Conservation (phyloP, 2,888 invertebrate species). For the Zygaena filipendulae region DNA sequence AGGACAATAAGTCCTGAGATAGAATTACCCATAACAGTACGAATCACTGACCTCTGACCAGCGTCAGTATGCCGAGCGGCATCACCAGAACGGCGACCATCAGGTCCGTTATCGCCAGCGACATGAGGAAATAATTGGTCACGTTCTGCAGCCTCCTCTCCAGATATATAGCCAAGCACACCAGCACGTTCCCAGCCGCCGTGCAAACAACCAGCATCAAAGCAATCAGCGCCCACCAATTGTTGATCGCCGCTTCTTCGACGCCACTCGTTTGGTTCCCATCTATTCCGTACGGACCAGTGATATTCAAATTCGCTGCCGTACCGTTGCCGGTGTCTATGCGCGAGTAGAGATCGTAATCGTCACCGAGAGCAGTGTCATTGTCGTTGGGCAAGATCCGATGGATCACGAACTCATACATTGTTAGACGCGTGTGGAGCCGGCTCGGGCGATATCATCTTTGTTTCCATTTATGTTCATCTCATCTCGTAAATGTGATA, state of each 20-base stretch:
- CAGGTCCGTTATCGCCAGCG: slow-evolving; percentile 93
- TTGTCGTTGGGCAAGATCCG: slow-evolving; percentile 19
- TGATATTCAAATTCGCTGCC: slow-evolving; percentile 17
- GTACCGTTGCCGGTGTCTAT: slow-evolving; percentile 22
- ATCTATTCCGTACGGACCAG: slow-evolving; percentile 19
- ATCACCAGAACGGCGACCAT: slow-evolving; percentile 95
- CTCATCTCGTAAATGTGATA: slow-evolving; percentile 59
- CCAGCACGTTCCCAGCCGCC: slow-evolving; percentile 92
- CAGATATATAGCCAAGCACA: slow-evolving; percentile 92
- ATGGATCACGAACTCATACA: slow-evolving; percentile 39
- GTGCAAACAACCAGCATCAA: slow-evolving; percentile 84
- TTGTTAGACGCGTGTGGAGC: slow-evolving; percentile 31
- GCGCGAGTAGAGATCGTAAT: slow-evolving; percentile 18
- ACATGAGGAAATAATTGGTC: slow-evolving; percentile 97
- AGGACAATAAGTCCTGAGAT: too few relatives aligned
- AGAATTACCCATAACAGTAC: too few relatives aligned
- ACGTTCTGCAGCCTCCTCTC: slow-evolving; percentile 95
- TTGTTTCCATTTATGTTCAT: slow-evolving; percentile 34
- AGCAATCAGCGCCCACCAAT: slow-evolving; percentile 87
- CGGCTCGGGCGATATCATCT: slow-evolving; percentile 34
- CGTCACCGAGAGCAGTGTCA: slow-evolving; percentile 16
- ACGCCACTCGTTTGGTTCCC: slow-evolving; percentile 22
- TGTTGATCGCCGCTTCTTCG: slow-evolving; percentile 47
- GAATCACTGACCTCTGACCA: slow-evolving; percentile 81
- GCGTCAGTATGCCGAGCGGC: slow-evolving; percentile 90